A percentile compares a stretch with the other conserved stretches of the same genome.
Conservation (phyloP, 2,888 invertebrate genomes). For the Lacanobia oleracea region DNA sequence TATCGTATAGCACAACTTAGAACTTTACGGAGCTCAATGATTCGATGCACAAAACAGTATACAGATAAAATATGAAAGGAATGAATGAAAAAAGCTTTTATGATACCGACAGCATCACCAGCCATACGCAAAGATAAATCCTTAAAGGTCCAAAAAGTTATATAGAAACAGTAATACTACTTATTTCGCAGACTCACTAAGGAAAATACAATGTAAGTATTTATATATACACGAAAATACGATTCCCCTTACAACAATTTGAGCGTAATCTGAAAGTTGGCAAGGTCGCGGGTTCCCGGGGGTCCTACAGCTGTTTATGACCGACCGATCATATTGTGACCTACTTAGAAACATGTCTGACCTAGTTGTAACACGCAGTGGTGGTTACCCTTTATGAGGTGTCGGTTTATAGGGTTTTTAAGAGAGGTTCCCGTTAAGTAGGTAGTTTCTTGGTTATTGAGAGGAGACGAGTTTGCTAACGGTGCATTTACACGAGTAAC, state of each 20-base stretch:
- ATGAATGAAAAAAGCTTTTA: neutral
- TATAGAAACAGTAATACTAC: too few relatives aligned
- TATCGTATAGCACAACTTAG: too few relatives aligned
- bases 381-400: slow-evolving; percentile 3
- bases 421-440: neutral
- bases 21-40: too few relatives aligned
- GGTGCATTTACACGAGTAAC: too few relatives aligned
- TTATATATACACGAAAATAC: neutral
- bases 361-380: slow-evolving; percentile 19
- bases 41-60: too few relatives aligned
- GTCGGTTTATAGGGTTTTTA: slow-evolving; percentile 18
- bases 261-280: slow-evolving; percentile 21
- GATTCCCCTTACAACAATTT: slow-evolving; percentile 26
- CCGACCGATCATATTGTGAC: slow-evolving; percentile 50
- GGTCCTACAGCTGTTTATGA: slow-evolving; percentile 44
- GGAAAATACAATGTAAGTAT: neutral
- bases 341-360: slow-evolving; percentile 32
- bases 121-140: neutral
- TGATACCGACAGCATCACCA: neutral
- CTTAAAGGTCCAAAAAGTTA: neutral
- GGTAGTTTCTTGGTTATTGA: neutral
- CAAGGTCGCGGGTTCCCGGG: slow-evolving; percentile 47
- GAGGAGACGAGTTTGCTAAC: neutral
- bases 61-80: too few relatives aligned
- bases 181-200: neutral